phyloP scores from a whole-genome alignment of 2,113 vertebrate species.

The Sitta europaea region DNA sequence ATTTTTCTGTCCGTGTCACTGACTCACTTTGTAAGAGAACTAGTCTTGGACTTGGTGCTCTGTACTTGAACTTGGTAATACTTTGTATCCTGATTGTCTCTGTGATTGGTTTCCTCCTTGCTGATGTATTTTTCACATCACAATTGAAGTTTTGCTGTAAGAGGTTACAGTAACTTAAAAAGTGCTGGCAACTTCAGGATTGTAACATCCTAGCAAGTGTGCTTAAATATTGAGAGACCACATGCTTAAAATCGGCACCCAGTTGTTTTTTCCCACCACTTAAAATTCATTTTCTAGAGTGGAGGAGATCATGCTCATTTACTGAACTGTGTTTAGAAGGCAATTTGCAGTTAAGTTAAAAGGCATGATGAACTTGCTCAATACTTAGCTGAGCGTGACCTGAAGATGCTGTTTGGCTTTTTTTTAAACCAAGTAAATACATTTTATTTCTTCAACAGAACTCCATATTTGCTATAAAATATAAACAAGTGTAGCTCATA shows the following conservation, averaged over 20 bases:
- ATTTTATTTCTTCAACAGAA: not conserved
- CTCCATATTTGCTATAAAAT: not conserved
- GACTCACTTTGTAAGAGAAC: too few species aligned
- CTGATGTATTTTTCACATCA: not conserved
- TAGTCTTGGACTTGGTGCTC: not conserved
- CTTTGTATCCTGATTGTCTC: not conserved
- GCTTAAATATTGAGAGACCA: not conserved
- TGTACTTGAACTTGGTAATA: not conserved
- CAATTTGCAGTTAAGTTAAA: not conserved
- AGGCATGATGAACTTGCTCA: not conserved
- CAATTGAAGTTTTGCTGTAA: not conserved
- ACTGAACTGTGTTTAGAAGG: not conserved
- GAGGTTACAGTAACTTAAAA: not conserved
- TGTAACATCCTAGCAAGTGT: not conserved
- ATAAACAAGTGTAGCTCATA: not conserved
- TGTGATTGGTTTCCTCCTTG: not conserved
- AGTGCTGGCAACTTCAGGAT: not conserved
- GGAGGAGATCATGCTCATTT: not conserved
- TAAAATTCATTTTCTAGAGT: not conserved
- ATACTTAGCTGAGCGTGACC: not conserved
- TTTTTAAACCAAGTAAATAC: not conserved
- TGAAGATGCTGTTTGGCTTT: accelerated
- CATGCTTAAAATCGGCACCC: not conserved
- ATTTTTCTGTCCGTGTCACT: not conserved
- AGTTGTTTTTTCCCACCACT: not conserved